phyloP scores from a whole-genome alignment of 2,797 vertebrate species.

The Myiotriccus ornatus region DNA sequence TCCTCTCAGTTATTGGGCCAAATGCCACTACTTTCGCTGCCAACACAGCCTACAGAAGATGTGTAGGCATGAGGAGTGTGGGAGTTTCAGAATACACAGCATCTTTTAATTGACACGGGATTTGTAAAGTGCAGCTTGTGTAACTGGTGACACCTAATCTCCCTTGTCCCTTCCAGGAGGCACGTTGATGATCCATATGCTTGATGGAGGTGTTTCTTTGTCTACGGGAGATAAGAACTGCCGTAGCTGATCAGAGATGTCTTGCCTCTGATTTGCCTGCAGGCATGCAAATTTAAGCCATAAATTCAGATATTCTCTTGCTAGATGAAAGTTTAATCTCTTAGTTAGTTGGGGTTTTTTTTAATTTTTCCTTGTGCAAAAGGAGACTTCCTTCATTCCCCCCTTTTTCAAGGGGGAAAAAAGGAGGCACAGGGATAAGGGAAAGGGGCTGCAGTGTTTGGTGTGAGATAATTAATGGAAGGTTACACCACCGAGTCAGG shows the following conservation, averaged over 20 bases:
- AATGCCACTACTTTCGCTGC: constrained; percentile 46
- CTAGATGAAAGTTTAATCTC: neutral
- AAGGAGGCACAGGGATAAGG: neutral
- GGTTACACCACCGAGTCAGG: neutral
- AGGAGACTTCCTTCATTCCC: neutral
- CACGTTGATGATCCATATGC: constrained; percentile 51
- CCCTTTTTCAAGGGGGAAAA: neutral
- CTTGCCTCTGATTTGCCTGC: constrained; percentile 29
- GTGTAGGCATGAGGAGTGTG: constrained; percentile 51
- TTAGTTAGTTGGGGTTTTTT: no score
- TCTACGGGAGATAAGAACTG: neutral
- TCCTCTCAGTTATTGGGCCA: constrained; percentile 61
- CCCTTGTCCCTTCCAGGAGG: constrained; percentile 38
- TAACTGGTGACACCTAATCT: constrained; percentile 50
- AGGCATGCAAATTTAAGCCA: neutral
- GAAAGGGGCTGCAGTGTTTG: neutral
- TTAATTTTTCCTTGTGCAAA: neutral
- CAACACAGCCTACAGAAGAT: constrained; percentile 55
- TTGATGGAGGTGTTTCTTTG: constrained; percentile 47
- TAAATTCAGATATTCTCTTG: neutral
- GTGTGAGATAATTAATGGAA: neutral
- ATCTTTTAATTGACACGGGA: constrained; percentile 55
- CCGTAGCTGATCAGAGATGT: neutral
- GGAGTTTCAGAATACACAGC: constrained; percentile 62
- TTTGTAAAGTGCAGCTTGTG: constrained; percentile 60